Conservation (phyloP, 2,888 invertebrate species). For the Napeogenes inachia region DNA sequence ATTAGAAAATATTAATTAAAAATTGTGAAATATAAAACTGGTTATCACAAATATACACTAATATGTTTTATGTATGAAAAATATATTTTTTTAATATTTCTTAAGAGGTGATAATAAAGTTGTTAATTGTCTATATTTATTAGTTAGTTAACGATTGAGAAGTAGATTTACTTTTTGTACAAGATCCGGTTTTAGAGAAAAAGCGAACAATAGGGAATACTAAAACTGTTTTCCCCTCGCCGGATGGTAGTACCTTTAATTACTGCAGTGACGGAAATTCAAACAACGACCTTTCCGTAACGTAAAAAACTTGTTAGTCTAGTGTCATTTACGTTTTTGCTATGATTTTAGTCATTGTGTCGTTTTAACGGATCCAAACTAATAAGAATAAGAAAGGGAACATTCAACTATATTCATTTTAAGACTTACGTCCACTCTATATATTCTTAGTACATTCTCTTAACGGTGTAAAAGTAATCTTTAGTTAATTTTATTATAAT, state of each 20-base stretch:
- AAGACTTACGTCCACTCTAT: constrained; percentile 34
- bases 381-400: neutral
- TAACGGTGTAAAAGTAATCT: constrained; percentile 64
- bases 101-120: neutral
- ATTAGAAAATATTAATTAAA: too few species aligned
- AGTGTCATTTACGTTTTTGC: neutral
- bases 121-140: neutral
- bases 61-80: too few species aligned
- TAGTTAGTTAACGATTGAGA: neutral
- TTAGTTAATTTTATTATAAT: constrained; percentile 75
- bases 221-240: neutral
- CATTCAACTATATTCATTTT: neutral
- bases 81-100: too few species aligned
- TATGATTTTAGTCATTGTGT: neutral
- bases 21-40: too few species aligned
- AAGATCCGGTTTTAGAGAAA: neutral
- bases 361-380: neutral
- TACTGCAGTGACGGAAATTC: constrained; percentile 1
- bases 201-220: neutral
- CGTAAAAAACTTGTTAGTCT: too few species aligned
- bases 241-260: neutral
- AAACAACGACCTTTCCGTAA: neutral
- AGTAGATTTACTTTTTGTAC: neutral
- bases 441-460: constrained; percentile 34
- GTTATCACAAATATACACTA: too few species aligned